A percentile compares a stretch with the other conserved stretches of the same genome.
Conservation (phyloP, 2,113 vertebrate species). For the Gallinago undulata region DNA sequence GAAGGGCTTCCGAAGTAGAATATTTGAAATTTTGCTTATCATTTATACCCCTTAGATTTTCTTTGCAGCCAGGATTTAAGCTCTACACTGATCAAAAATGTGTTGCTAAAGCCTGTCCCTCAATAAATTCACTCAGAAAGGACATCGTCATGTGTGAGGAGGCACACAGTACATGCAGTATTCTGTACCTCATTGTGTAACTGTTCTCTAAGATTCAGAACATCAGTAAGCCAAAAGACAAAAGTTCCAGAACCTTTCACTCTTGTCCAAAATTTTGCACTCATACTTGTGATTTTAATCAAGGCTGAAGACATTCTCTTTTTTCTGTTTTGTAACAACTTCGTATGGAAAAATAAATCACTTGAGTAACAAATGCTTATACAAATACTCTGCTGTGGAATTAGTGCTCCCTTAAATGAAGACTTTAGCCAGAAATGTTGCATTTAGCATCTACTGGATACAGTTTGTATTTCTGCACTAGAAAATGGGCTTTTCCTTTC, state of each 20-base stretch:
- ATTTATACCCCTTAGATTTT: neutral
- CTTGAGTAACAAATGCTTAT: neutral
- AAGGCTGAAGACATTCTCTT: neutral
- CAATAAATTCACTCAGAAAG: neutral
- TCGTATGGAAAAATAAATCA: neutral
- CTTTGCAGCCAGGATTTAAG: neutral
- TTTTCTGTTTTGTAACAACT: neutral
- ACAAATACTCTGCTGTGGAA: neutral
- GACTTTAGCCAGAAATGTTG: neutral
- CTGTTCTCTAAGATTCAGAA: neutral
- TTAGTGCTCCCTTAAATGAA: neutral
- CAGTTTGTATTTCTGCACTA: neutral
- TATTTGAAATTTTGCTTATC: neutral
- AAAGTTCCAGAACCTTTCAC: neutral
- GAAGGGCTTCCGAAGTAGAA: neutral
- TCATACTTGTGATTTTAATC: neutral
- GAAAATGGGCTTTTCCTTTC: neutral
- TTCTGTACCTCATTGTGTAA: neutral
- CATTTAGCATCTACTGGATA: neutral
- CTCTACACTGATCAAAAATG: neutral
- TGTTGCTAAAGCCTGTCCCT: neutral
- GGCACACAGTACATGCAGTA: fast-evolving
- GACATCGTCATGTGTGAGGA: neutral
- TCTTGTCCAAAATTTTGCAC: neutral
- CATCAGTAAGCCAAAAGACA: neutral